These are phyloP conservation scores for Clarias macrocephalus DNA, from an alignment of 2,113 vertebrate species.

Conservation along the genomic window DNA sequence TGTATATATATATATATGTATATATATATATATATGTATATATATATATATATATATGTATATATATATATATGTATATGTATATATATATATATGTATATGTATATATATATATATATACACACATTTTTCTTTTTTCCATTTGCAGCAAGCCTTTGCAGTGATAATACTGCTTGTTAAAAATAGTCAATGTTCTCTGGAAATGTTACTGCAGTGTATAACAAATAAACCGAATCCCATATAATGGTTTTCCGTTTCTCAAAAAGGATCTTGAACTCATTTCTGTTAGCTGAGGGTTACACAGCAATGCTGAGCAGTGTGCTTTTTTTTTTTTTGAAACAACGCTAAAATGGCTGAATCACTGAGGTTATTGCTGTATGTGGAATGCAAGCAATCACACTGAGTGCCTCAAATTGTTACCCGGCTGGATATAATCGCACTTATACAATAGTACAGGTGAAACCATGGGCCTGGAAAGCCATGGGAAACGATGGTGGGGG, in stretches of 20 bases:
- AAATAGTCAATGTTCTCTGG: neutral
- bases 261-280: neutral
- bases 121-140: neutral
- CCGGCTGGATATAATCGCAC: neutral
- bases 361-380: neutral
- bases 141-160: neutral
- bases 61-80: too few relatives aligned
- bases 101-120: too few relatives aligned
- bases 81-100: too few relatives aligned
- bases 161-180: neutral
- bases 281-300: neutral
- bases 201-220: conserved; percentile 17
- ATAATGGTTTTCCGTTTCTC: conserved; percentile 4
- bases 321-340: neutral
- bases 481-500: neutral
- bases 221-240: conserved; percentile 1
- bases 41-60: too few relatives aligned
- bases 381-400: neutral
- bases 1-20: too few relatives aligned
- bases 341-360: conserved; percentile 17
- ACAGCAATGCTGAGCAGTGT: neutral
- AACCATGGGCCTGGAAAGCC: neutral
- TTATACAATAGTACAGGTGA: neutral
- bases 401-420: conserved; percentile 2
- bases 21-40: too few relatives aligned